phyloP scores from a whole-genome alignment of 1,140 invertebrate genomes.

The Episyrphus balteatus region DNA sequence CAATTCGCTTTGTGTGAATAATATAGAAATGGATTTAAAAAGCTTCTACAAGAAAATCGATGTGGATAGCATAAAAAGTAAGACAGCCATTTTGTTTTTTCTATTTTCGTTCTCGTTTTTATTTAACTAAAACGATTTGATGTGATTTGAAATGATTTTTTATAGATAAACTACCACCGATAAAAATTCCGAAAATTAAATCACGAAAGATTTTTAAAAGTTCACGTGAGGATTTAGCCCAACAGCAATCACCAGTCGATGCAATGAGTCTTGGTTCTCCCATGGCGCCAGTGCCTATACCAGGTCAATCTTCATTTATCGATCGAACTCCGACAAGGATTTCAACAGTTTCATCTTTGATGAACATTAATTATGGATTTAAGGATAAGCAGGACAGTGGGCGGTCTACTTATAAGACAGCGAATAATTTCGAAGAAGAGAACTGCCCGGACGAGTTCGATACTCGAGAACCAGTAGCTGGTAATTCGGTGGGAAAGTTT shows the following conservation, averaged over 20 bases:
- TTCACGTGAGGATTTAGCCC: constrained; percentile 11
- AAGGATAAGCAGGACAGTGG: no score
- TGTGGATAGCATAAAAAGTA: constrained; percentile 8
- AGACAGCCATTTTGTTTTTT: neutral
- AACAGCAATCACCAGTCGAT: neutral
- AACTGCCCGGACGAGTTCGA: no score
- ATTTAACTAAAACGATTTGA: no score
- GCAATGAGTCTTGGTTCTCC: neutral
- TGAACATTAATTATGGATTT: constrained; percentile 11
- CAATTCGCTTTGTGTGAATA: no score
- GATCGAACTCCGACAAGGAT: constrained; percentile 27
- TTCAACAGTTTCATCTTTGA: constrained; percentile 28
- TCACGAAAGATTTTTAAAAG: constrained; percentile 24
- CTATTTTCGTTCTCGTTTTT: no score
- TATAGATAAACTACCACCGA: constrained; percentile 16
- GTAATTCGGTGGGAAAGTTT: neutral
- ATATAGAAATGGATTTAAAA: constrained; percentile 7
- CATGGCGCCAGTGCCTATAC: neutral
- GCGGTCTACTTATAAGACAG: neutral
- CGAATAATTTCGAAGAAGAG: neutral
- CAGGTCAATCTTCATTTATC: constrained; percentile 20
- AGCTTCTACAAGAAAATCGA: constrained; percentile 10
- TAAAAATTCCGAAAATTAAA: constrained; percentile 22
- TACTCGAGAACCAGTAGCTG: no score
- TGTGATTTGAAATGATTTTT: no score